Percentiles rank a stretch among this genome's conserved stretches.
Conservation (phyloP, 2,113 vertebrate species). For the Crocuta crocuta region DNA sequence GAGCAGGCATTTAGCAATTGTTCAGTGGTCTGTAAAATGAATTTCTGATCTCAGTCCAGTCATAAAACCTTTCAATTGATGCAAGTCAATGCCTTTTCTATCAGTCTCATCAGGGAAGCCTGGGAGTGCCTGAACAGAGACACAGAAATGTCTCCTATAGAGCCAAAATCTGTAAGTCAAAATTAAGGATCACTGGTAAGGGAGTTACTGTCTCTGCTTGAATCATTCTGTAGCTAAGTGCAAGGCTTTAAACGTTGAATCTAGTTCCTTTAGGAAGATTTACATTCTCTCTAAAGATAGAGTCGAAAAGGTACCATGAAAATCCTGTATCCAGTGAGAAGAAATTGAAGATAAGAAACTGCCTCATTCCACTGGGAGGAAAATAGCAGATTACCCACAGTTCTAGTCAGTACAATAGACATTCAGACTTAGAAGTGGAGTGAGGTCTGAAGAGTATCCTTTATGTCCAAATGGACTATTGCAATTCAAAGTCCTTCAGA, state of each 20-base stretch:
- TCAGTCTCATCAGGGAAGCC: constrained; percentile 80
- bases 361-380: neutral
- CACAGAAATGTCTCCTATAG: constrained; percentile 64
- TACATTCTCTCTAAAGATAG: constrained; percentile 57
- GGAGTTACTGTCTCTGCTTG: constrained; percentile 65
- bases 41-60: constrained; percentile 82
- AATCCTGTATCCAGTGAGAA: neutral
- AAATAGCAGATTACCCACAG: neutral
- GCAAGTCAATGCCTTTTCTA: constrained; percentile 81
- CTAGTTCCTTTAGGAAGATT: constrained; percentile 69
- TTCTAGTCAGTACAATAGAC: neutral
- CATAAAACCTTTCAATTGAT: constrained; percentile 82
- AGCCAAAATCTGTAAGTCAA: constrained; percentile 76
- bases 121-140: constrained; percentile 59
- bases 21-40: constrained; percentile 85
- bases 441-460: neutral
- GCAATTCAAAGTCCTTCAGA: neutral
- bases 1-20: constrained; percentile 81
- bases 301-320: constrained; percentile 39
- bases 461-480: neutral
- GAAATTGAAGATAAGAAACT: constrained; percentile 36
- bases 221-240: constrained; percentile 56
- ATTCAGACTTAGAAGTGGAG: neutral
- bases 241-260: constrained; percentile 52
- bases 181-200: constrained; percentile 77